Conservation (phyloP, 2,888 invertebrate species). For the Xanthorhoe designata region DNA sequence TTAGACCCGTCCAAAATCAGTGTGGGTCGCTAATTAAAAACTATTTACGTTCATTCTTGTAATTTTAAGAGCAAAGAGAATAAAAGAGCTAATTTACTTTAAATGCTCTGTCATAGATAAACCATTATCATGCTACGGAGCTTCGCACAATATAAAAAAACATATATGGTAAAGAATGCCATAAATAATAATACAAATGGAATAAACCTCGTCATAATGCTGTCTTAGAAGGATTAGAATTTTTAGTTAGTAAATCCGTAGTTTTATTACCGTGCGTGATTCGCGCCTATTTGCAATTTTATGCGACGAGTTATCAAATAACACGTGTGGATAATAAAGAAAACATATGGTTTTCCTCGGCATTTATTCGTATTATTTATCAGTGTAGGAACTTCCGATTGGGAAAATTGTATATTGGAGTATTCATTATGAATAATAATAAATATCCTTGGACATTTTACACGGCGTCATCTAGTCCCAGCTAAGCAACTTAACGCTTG, state of each 20-base stretch:
- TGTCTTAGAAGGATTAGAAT: constrained; percentile 3
- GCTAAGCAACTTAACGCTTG: too few relatives aligned
- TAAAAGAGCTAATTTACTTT: too few relatives aligned
- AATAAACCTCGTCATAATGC: constrained; percentile 18
- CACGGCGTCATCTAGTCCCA: too few relatives aligned
- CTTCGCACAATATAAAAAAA: neutral
- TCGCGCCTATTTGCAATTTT: neutral
- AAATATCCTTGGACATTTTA: too few relatives aligned
- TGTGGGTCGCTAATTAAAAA: too few relatives aligned
- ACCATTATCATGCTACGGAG: neutral
- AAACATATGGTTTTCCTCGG: neutral
- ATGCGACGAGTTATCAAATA: neutral
- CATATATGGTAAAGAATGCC: constrained; percentile 37
- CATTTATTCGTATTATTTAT: neutral
- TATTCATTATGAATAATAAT: too few relatives aligned
- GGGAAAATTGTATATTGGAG: neutral
- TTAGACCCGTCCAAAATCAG: too few relatives aligned
- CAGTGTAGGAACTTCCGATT: neutral
- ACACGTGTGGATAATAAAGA: neutral
- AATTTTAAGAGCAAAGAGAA: too few relatives aligned
- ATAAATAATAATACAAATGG: constrained; percentile 33
- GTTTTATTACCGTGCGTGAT: constrained; percentile 4
- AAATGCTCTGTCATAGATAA: neutral
- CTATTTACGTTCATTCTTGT: too few relatives aligned
- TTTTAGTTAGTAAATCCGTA: constrained; percentile 1